A percentile compares a stretch with the other conserved stretches of the same genome.
These are phyloP conservation scores for Diachasmimorpha longicaudata DNA, from an alignment of 1,140 invertebrate genomes.

Conservation along the genomic window DNA sequence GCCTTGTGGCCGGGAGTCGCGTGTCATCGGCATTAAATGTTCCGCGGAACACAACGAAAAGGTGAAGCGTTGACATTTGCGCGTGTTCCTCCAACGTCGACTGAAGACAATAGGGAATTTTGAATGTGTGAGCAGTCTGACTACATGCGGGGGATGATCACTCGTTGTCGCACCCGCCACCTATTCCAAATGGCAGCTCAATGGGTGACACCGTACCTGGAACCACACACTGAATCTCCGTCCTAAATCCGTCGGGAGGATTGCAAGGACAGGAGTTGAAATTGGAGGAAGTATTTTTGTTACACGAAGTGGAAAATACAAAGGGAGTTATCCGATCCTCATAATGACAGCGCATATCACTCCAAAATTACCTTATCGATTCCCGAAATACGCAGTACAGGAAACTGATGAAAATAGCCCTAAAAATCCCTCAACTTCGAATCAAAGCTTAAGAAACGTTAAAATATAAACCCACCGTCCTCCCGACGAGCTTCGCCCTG, in stretches of 20 bases:
- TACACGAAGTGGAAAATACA: too few species aligned
- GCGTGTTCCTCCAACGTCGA: not conserved
- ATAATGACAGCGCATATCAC: too few species aligned
- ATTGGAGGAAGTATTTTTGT: too few species aligned
- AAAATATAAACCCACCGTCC: too few species aligned
- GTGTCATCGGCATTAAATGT: slow-evolving; percentile 18
- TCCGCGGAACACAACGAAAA: not conserved
- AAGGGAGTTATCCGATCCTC: too few species aligned
- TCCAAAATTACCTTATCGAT: too few species aligned
- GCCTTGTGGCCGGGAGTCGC: not conserved
- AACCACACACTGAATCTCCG: not conserved
- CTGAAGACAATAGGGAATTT: slow-evolving; percentile 15
- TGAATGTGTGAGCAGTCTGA: not conserved
- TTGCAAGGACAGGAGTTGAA: not conserved
- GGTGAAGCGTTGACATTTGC: slow-evolving; percentile 29
- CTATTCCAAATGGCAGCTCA: slow-evolving; percentile 20
- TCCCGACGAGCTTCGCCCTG: too few species aligned
- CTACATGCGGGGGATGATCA: slow-evolving; percentile 7
- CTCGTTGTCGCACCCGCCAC: not conserved
- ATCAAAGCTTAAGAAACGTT: too few species aligned
- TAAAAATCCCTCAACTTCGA: too few species aligned
- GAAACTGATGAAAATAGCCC: too few species aligned
- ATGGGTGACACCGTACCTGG: not conserved
- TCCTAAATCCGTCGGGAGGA: not conserved
- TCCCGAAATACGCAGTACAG: too few species aligned